A percentile compares a stretch with the other conserved stretches of the same genome.
Conservation (phyloP, 2,797 vertebrate species). For the Malurus splendens region DNA sequence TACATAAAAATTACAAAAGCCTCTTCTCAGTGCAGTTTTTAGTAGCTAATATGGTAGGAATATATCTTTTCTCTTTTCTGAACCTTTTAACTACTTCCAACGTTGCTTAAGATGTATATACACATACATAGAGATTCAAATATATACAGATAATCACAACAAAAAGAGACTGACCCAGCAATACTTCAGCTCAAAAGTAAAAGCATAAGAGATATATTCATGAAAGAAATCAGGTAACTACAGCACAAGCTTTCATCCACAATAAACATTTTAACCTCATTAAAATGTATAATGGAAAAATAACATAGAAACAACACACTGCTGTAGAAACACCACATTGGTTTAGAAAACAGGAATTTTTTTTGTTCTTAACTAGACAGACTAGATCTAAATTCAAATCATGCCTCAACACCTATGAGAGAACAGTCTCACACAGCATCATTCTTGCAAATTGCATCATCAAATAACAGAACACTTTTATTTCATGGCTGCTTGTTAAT, state of each 20-base stretch:
- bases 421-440: neutral
- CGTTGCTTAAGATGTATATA: neutral
- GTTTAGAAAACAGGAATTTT: neutral
- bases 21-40: neutral
- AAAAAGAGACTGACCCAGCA: neutral
- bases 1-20: neutral
- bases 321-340: neutral
- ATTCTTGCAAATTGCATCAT: slow-evolving; percentile 1
- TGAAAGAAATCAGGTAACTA: neutral
- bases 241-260: neutral
- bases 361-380: neutral
- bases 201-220: neutral
- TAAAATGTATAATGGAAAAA: neutral
- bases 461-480: neutral
- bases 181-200: neutral
- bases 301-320: neutral
- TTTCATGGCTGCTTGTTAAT: neutral
- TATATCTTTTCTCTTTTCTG: neutral
- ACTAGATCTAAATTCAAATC: neutral
- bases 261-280: neutral
- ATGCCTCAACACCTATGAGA: neutral
- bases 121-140: fast-evolving
- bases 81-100: neutral
- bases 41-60: neutral
- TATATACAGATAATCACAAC: neutral